Percentiles rank a stretch among this genome's conserved stretches.
phyloP scores from a whole-genome alignment of 2,888 invertebrate species.

The Anthophora plumipes region DNA sequence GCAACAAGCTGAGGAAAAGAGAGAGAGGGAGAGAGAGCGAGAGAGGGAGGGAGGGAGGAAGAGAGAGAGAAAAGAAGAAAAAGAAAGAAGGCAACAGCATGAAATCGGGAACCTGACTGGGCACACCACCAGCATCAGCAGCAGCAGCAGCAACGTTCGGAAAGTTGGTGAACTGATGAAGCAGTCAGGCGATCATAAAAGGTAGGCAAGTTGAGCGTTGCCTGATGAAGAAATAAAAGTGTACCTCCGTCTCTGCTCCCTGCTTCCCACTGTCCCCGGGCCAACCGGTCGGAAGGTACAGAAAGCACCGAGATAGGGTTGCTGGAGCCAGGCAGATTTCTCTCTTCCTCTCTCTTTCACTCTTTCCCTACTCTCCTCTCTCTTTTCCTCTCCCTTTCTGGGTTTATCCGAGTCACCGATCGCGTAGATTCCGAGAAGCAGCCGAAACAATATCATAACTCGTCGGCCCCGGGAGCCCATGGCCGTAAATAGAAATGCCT shows the following conservation, averaged over 20 bases:
- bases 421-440: conserved; percentile 84
- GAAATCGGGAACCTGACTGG: conserved; percentile 40
- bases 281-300: conserved; percentile 58
- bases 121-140: no score
- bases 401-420: conserved; percentile 84
- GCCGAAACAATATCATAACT: conserved; percentile 84
- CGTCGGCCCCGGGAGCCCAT: conserved; percentile 79
- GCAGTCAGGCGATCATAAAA: conserved; percentile 79
- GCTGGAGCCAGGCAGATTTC: conserved; percentile 58
- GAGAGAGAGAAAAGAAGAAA: neutral
- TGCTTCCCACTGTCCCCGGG: conserved; percentile 46
- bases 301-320: conserved; percentile 60
- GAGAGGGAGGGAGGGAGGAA: neutral
- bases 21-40: neutral
- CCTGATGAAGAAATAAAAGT: conserved; percentile 82
- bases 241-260: conserved; percentile 51
- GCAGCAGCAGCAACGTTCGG: conserved; percentile 49
- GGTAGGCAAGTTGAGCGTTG: conserved; percentile 71
- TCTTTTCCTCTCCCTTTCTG: conserved; percentile 64
- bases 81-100: conserved; percentile 8
- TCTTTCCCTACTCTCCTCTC: conserved; percentile 19
- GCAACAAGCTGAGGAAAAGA: conserved; percentile 2
- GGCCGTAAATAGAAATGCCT: conserved; percentile 82
- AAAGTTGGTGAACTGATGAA: conserved; percentile 78
- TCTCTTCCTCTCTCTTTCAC: conserved; percentile 43